phyloP scores from a whole-genome alignment of 2,113 vertebrate genomes.

The Callorhinus ursinus region DNA sequence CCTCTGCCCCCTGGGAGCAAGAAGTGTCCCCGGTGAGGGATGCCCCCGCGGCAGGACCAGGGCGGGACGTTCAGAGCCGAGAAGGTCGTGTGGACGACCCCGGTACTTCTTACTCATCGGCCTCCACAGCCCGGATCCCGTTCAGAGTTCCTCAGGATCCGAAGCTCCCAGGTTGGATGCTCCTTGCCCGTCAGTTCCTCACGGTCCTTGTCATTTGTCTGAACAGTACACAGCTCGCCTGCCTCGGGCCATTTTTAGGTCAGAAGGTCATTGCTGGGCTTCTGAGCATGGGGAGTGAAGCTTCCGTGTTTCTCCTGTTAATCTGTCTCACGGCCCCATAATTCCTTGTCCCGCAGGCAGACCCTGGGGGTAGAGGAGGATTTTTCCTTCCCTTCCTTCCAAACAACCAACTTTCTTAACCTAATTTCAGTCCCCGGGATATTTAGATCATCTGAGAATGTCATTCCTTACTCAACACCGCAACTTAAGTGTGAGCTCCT shows the following conservation, averaged over 20 bases:
- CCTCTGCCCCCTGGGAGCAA: background rate
- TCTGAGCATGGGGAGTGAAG: background rate
- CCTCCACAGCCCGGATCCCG: background rate
- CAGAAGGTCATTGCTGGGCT: background rate
- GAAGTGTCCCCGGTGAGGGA: background rate
- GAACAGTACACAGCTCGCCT: too few relatives aligned
- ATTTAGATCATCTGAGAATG: background rate
- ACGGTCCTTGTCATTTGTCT: fast-evolving
- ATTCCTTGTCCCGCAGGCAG: fast-evolving
- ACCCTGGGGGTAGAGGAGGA: background rate
- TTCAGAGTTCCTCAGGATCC: background rate
- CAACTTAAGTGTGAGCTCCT: background rate
- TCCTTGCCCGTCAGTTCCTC: background rate
- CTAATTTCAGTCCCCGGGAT: background rate
- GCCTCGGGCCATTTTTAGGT: too few relatives aligned
- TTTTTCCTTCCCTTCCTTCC: too few relatives aligned
- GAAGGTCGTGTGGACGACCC: background rate
- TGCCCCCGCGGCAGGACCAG: too few relatives aligned
- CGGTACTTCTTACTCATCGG: too few relatives aligned
- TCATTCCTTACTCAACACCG: background rate
- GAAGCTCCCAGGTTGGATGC: background rate
- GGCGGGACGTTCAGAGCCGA: background rate
- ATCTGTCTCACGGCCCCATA: fast-evolving
- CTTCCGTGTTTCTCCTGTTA: background rate
- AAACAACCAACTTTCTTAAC: background rate